Percentiles rank a stretch among this genome's conserved stretches.
phyloP scores from a whole-genome alignment of 2,113 vertebrate genomes.

The Hemibagrus wyckioides region DNA sequence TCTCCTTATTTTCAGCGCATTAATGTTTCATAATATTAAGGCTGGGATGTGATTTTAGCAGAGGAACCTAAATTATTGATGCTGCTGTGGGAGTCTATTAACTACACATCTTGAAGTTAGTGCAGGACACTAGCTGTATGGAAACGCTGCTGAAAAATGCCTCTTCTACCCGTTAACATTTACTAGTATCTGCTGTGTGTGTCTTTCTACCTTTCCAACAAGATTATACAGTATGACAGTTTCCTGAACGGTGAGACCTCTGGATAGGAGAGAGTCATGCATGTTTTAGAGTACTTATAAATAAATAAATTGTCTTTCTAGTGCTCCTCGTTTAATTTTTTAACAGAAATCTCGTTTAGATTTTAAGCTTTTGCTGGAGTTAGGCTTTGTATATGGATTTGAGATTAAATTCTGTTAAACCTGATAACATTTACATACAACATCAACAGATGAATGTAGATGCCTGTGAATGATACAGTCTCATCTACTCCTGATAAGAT shows the following conservation, averaged over 20 bases:
- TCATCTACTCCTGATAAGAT: neutral
- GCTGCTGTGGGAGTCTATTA: slow-evolving; percentile 35
- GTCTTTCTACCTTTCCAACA: neutral
- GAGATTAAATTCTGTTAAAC: neutral
- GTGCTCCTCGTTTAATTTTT: neutral
- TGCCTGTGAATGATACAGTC: neutral
- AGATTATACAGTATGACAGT: neutral
- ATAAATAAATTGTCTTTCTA: neutral
- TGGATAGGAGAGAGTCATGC: neutral
- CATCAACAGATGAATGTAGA: neutral
- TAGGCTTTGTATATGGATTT: neutral
- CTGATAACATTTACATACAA: neutral
- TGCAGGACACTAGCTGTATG: neutral
- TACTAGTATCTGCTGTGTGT: neutral
- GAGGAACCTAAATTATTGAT: slow-evolving; percentile 69
- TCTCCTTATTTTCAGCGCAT: slow-evolving; percentile 64
- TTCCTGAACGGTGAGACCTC: neutral
- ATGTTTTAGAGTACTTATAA: neutral
- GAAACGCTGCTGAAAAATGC: slow-evolving; percentile 27
- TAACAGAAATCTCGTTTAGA: neutral
- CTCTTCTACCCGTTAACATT: neutral
- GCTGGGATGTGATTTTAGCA: slow-evolving; percentile 63
- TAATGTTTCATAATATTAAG: slow-evolving; percentile 69
- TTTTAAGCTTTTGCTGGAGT: neutral
- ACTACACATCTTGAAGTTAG: slow-evolving; percentile 22